Evolutionary conservation across 2,797 vertebrate species (phyloP).

Genomic region (Xenops minutus): DNA sequence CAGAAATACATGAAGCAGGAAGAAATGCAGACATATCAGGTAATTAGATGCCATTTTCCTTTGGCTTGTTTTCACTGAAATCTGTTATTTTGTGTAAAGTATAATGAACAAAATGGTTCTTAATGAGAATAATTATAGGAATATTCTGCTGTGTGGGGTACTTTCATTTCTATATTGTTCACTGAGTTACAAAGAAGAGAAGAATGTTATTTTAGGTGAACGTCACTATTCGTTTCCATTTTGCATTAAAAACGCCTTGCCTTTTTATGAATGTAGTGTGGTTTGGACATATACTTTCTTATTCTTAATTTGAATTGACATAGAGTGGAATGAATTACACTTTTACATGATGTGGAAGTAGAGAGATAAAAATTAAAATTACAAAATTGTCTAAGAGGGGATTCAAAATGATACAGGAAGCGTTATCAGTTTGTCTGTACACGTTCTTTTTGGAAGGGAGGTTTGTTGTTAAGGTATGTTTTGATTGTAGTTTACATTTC

Average conservation of each 20-base stretch:
- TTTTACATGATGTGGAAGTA: neutral
- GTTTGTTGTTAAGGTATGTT: neutral
- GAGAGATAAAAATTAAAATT: neutral
- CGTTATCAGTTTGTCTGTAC: neutral
- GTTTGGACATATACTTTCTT: neutral
- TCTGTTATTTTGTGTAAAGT: neutral
- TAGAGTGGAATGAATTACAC: neutral
- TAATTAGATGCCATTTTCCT: neutral
- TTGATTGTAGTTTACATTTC: neutral
- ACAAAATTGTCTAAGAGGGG: neutral
- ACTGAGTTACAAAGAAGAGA: neutral
- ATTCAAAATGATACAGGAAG: neutral
- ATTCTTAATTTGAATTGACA: neutral
- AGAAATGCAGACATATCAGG: neutral
- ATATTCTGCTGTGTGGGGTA: neutral
- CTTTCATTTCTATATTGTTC: neutral
- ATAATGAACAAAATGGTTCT: neutral
- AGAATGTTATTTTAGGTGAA: neutral
- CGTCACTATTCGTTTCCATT: neutral
- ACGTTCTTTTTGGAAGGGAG: accelerated
- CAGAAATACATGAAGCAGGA: neutral
- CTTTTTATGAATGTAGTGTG: neutral
- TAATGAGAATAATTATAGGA: neutral
- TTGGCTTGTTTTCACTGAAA: neutral
- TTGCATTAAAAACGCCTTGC: neutral